Evolutionary conservation across 2,113 vertebrate species (phyloP).

Genomic region (Phylloscopus trochilus): DNA sequence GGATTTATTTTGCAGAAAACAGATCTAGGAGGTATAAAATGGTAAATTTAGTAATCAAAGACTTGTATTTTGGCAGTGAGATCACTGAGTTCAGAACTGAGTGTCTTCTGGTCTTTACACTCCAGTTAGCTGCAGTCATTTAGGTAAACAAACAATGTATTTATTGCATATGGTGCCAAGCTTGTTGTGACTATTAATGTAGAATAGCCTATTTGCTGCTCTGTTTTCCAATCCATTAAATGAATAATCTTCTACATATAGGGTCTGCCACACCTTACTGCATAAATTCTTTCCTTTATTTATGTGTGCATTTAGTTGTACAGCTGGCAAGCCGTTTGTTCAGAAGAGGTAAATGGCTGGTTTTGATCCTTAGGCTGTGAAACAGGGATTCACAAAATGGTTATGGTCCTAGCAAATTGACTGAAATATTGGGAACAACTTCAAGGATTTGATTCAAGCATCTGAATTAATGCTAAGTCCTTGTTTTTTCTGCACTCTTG

Average conservation of each 20-base stretch:
- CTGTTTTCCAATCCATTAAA: slow-evolving; percentile 43
- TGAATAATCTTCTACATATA: slow-evolving; percentile 55
- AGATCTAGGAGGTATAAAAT: slow-evolving; percentile 21
- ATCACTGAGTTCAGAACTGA: slow-evolving; percentile 27
- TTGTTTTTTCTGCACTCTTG: background rate
- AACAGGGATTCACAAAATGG: slow-evolving; percentile 37
- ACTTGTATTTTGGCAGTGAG: background rate
- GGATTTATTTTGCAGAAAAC: slow-evolving; percentile 68
- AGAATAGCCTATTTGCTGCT: slow-evolving; percentile 41
- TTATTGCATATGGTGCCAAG: slow-evolving; percentile 21
- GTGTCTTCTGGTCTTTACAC: slow-evolving; percentile 37
- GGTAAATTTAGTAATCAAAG: slow-evolving; percentile 48
- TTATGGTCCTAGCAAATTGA: background rate
- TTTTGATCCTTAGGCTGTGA: slow-evolving; percentile 84
- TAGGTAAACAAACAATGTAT: slow-evolving; percentile 28
- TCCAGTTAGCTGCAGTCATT: slow-evolving; percentile 35
- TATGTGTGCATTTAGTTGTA: slow-evolving; percentile 78
- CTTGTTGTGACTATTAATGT: slow-evolving; percentile 6
- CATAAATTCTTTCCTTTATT: slow-evolving; percentile 80
- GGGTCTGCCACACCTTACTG: slow-evolving; percentile 78
- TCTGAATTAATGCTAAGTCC: slow-evolving; percentile 5
- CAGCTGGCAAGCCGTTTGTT: slow-evolving; percentile 76
- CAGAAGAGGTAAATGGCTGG: slow-evolving; percentile 64
- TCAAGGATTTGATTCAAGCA: slow-evolving; percentile 4
- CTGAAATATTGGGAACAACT: slow-evolving; percentile 8